Evolutionary conservation across 2,888 invertebrate species (phyloP).

Genomic region (Protophormia terraenovae): DNA sequence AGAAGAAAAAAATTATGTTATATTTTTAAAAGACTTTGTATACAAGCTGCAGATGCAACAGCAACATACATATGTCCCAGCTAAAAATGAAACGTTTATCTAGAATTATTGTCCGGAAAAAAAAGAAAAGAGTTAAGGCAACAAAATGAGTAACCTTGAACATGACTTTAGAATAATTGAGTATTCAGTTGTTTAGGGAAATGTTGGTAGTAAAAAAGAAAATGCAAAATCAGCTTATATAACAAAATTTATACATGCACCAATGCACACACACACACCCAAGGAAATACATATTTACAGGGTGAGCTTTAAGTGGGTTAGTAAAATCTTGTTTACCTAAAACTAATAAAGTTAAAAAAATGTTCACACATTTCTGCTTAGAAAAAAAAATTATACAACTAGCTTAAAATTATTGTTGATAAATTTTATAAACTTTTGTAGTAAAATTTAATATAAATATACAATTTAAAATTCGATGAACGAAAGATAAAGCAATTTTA

Average conservation of each 20-base stretch:
- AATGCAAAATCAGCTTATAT: conserved; percentile 2
- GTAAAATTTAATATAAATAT: too few relatives aligned
- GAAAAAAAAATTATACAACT: too few relatives aligned
- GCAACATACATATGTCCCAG: conserved; percentile 7
- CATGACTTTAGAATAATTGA: conserved; percentile 52
- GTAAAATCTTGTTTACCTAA: too few relatives aligned
- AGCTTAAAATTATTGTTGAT: too few relatives aligned
- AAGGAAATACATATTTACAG: background rate
- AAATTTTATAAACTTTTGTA: too few relatives aligned
- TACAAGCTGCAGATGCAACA: background rate
- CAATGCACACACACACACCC: background rate
- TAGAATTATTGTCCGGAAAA: conserved; percentile 29
- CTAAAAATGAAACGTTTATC: conserved; percentile 18
- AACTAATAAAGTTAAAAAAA: too few relatives aligned
- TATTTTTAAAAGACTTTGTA: background rate
- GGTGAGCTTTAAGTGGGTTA: too few relatives aligned
- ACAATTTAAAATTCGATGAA: too few relatives aligned
- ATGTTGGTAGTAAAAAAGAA: background rate
- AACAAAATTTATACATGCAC: background rate
- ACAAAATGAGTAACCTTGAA: conserved; percentile 36
- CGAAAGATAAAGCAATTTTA: too few relatives aligned
- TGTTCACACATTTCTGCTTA: too few relatives aligned
- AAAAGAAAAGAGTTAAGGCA: background rate
- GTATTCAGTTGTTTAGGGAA: conserved; percentile 7
- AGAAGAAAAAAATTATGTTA: background rate